phyloP scores from a whole-genome alignment of 2,888 invertebrate genomes.

The Sinodicranocentrus sp. region DNA sequence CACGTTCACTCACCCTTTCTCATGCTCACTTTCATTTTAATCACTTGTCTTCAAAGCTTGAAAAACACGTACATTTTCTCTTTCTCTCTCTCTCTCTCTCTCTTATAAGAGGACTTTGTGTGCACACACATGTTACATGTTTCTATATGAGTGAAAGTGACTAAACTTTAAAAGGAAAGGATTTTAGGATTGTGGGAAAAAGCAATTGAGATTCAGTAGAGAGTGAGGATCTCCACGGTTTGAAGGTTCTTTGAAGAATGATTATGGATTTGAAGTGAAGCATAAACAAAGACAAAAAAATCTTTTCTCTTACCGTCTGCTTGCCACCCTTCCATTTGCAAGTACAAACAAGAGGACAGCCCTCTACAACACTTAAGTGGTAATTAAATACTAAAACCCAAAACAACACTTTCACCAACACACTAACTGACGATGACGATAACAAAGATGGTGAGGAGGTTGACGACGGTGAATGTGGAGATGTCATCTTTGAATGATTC shows the following conservation, averaged over 20 bases:
- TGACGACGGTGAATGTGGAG: conserved; percentile 34
- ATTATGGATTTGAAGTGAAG: no score
- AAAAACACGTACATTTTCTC: no score
- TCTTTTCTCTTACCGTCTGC: conserved; percentile 83
- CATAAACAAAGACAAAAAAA: conserved; percentile 20
- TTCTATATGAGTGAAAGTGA: conserved; percentile 10
- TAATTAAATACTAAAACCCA: conserved; percentile 72
- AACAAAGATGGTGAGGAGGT: conserved; percentile 29
- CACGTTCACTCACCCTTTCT: background rate
- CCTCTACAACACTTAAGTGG: conserved; percentile 69
- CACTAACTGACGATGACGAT: conserved; percentile 47
- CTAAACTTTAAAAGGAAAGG: background rate
- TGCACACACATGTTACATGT: no score
- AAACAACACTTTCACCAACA: conserved; percentile 72
- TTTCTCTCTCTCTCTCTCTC: no score
- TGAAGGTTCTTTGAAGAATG: no score
- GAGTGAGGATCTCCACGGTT: no score
- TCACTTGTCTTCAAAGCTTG: no score
- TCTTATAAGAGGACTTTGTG: no score
- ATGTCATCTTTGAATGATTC: conserved; percentile 28
- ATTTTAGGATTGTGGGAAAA: no score
- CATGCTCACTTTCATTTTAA: conserved; percentile 14
- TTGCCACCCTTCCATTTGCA: conserved; percentile 98
- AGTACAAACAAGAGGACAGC: conserved; percentile 87
- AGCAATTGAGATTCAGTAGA: no score